Evolutionary conservation across 2,113 vertebrate species (phyloP), one percentile per base, ranked within the genome.

Genomic region (Onychostruthus taczanowskii): DNA sequence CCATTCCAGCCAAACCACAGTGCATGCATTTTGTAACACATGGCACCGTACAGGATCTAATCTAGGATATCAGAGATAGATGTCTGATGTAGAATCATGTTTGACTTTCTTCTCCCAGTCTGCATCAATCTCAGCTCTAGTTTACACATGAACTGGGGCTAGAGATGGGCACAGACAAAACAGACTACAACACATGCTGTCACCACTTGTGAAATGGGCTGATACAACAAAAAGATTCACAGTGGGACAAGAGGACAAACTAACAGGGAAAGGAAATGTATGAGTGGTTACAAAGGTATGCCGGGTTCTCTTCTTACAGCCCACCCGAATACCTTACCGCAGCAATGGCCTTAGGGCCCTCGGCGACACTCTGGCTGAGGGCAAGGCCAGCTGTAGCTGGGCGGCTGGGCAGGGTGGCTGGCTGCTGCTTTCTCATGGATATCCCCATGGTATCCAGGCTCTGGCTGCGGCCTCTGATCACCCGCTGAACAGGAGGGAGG

Each of bases 381-480:
- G 97, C 94, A 93, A 97, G 97, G 75, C 97, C 94, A 85, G 96
- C 90, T 86, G 97, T 93, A 84, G 88, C 58, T 19, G 94, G 95
- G 90, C 95, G 92, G 84, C 82, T 95, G 91, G 97, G 93, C 63
- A 93, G 79, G 74, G 93, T 90, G 84, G 94, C 85, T 58, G 93
- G 87, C 84, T 96, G 95, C 92, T 97, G 97, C 63, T 97, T 97
- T 94, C 90, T 97, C 95, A 97, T 91, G 92, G 97, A 94, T 95
- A 97, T 97, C 17, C 98, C 98, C 89, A 98, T 97, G 74, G 98
- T 98, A 94, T 99, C 99, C 95, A 99, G 98, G 33, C 98, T 99
- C 96, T 99, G 98, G 94, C 99, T 99, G 74, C 99, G 97, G 80
- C 98, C 99, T 94, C 99, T 95, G 85, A 99, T 99, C 94, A 98